Evolutionary conservation across 1,140 invertebrate species (phyloP), one percentile per base, ranked within the genome.

Genomic region (Scylla paramamosain): DNA sequence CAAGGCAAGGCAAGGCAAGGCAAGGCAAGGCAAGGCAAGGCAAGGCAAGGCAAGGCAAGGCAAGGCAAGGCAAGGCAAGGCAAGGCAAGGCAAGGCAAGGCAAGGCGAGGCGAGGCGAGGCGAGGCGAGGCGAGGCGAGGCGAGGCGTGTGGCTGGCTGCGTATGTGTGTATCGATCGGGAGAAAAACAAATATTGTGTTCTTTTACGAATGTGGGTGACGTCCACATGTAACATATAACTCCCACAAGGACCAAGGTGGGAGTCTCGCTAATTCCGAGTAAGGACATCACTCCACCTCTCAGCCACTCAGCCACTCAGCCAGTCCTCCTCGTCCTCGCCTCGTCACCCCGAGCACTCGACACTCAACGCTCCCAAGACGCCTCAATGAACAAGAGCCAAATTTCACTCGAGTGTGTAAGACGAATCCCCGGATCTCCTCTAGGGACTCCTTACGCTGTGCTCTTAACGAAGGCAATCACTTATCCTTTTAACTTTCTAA

Each of bases 11-110:
- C 86, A 20, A 88, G 45, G 86, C 86, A 12, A 39, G 86, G 86
- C 84, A 87, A 87, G 84, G 84, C 39, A 87, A 87, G 84, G 84
- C 39, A 87, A 45, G 20, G 16, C 84, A 87, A 45, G 84, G 84
- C 25, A 87, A 45, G 28, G 84, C 20, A 67, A 67, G 84, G 39
- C 25, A 87, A 87, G 39, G 39, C 28, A 87, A 87, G 84, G 39
- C 25, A 87, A 67, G 59, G 59, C 20, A 67, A 67, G 20, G 59
- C 20, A 67, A 67, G 59, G 59, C 20, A 67, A 67, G 20, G 10
- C 20, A 10, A 67, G 20, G 59, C 20, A 67, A 67, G 20, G 20
- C 20, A 25, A 67, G 59, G 59, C 46, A 48, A 48, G 46, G 46
- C 59, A 16, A 67, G 59, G 59, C 67, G 67, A 77, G 67, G 67